These are phyloP conservation scores for Nephrotoma appendiculata DNA, from an alignment of 2,888 invertebrate genomes.

Conservation along the genomic window DNA sequence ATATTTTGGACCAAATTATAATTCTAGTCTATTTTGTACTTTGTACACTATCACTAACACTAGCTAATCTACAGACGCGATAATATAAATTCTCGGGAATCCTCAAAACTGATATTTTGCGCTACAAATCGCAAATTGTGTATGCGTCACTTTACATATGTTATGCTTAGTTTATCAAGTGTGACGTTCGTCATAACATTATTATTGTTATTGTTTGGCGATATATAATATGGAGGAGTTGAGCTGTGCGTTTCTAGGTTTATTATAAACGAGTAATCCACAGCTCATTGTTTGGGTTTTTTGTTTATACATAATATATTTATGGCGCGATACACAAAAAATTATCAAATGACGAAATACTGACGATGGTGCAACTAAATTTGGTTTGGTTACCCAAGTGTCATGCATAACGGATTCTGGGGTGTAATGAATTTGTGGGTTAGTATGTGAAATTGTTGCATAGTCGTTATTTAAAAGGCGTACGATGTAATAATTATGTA, in stretches of 20 bases:
- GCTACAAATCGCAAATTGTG: neutral
- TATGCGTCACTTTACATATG: neutral
- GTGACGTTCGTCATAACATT: neutral
- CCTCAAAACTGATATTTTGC: neutral
- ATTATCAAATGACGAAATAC: neutral
- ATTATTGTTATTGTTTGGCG: neutral
- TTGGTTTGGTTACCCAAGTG: neutral
- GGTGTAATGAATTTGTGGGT: neutral
- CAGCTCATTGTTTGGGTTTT: neutral
- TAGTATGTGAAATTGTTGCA: neutral
- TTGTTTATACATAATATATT: neutral
- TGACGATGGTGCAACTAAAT: neutral
- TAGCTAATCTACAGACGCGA: too few relatives aligned
- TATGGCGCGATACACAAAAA: neutral
- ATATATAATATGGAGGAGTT: neutral
- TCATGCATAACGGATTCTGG: neutral
- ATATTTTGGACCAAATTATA: too few relatives aligned
- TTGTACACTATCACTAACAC: too few relatives aligned
- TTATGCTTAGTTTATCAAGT: neutral
- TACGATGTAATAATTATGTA: neutral
- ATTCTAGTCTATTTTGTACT: too few relatives aligned
- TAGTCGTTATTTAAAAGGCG: neutral
- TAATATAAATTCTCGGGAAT: neutral
- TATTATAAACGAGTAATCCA: neutral
- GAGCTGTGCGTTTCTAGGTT: neutral